Conservation (phyloP, 2,113 vertebrate genomes). For the Phasianus colchicus region DNA sequence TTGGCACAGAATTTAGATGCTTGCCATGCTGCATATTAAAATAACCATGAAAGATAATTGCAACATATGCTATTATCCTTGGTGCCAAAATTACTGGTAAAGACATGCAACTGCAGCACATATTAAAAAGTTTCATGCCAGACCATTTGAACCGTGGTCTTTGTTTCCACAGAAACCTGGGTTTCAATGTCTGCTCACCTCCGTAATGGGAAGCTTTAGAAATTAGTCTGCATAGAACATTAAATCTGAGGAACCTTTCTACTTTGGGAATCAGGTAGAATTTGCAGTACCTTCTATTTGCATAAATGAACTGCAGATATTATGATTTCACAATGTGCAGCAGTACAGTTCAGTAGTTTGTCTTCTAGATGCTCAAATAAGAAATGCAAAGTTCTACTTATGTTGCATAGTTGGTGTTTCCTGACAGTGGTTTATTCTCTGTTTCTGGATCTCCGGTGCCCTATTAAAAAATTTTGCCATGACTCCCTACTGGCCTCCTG, state of each 20-base stretch:
- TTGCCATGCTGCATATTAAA: neutral
- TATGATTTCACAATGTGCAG: neutral
- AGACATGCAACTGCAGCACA: neutral
- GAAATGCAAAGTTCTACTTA: neutral
- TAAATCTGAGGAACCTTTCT: neutral
- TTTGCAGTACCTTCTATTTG: neutral
- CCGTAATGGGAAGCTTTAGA: neutral
- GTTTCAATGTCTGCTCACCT: neutral
- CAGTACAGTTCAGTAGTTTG: neutral
- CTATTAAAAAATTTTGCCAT: neutral
- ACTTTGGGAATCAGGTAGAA: neutral
- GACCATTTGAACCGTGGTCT: neutral
- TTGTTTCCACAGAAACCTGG: neutral
- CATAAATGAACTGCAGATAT: neutral
- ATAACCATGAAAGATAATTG: neutral
- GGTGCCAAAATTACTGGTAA: neutral
- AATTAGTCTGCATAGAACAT: neutral
- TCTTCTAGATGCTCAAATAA: neutral
- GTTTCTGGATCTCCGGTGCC: neutral
- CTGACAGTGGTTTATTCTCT: neutral
- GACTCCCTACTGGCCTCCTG: neutral
- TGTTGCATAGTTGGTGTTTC: neutral
- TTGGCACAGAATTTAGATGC: neutral
- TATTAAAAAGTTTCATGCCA: neutral
- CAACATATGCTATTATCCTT: neutral